These are phyloP conservation scores for Cynodonichthys magdalenae DNA, from an alignment of 2,797 vertebrate species.

Conservation along the genomic window DNA sequence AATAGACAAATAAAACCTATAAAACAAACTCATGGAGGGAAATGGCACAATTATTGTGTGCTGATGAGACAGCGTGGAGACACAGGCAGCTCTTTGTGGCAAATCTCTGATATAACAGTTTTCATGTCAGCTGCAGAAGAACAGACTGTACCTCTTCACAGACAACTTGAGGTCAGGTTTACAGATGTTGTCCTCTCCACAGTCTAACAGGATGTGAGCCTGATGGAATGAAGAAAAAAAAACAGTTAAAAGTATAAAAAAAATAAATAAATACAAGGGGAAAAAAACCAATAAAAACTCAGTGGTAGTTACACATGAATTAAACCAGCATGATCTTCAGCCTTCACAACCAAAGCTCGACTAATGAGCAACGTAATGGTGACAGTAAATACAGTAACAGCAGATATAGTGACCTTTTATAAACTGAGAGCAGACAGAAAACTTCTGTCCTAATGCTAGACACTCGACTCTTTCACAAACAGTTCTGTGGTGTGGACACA, in stretches of 20 bases:
- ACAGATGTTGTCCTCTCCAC: conserved; percentile 94
- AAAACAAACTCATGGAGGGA: too few species aligned
- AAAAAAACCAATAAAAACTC: too few species aligned
- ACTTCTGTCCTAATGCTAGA: too few species aligned
- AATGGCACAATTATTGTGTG: too few species aligned
- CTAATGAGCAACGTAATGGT: background rate
- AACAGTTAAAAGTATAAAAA: background rate
- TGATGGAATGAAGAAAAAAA: conserved; percentile 42
- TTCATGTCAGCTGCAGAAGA: background rate
- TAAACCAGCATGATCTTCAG: background rate
- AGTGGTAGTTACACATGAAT: background rate
- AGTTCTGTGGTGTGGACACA: background rate
- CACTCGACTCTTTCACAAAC: too few species aligned
- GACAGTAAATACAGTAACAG: background rate
- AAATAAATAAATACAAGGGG: fast-evolving
- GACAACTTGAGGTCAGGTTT: conserved; percentile 89
- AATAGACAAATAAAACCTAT: too few species aligned
- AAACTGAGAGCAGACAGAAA: too few species aligned
- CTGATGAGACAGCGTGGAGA: too few species aligned
- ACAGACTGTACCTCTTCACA: conserved; percentile 81
- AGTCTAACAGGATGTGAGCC: conserved; percentile 95
- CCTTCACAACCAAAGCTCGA: background rate
- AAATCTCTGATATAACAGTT: too few species aligned
- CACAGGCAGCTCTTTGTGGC: too few species aligned
- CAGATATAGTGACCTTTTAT: background rate